Percentiles rank a stretch among this genome's conserved stretches.
Evolutionary conservation across 2,113 vertebrate genomes (phyloP).

Genomic region (Ptyas mucosa): DNA sequence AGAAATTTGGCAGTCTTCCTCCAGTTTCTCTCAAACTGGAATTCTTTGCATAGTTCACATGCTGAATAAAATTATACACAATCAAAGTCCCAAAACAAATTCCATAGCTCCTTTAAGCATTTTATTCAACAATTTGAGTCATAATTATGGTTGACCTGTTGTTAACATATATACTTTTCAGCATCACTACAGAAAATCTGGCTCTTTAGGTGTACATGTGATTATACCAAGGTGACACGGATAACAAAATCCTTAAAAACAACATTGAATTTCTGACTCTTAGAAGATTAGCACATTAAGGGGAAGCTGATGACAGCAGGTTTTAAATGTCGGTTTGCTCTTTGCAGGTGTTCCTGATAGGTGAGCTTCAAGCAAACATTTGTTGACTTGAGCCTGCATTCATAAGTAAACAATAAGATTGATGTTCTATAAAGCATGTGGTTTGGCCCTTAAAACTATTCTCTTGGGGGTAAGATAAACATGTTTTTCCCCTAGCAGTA

Average conservation of each 20-base stretch:
- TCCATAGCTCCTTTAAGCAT: neutral
- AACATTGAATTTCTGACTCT: neutral
- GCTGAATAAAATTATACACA: neutral
- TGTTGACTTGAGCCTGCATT: neutral
- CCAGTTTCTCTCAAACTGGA: neutral
- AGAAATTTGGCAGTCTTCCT: neutral
- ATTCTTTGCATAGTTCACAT: neutral
- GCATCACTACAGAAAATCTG: neutral
- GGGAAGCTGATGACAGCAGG: neutral
- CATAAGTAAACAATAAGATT: neutral
- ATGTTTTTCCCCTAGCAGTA: neutral
- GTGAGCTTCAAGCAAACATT: no score
- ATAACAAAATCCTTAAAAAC: neutral
- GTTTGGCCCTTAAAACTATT: neutral
- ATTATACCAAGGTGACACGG: neutral
- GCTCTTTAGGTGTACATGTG: neutral
- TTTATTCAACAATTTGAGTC: neutral
- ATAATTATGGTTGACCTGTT: neutral
- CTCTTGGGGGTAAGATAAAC: neutral
- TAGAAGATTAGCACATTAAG: neutral
- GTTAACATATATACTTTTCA: neutral
- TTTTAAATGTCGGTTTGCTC: neutral
- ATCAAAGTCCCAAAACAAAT: neutral
- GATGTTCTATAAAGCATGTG: neutral
- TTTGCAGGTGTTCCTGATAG: neutral